Conservation (phyloP, 2,113 vertebrate species). For the Oreotragus oreotragus region DNA sequence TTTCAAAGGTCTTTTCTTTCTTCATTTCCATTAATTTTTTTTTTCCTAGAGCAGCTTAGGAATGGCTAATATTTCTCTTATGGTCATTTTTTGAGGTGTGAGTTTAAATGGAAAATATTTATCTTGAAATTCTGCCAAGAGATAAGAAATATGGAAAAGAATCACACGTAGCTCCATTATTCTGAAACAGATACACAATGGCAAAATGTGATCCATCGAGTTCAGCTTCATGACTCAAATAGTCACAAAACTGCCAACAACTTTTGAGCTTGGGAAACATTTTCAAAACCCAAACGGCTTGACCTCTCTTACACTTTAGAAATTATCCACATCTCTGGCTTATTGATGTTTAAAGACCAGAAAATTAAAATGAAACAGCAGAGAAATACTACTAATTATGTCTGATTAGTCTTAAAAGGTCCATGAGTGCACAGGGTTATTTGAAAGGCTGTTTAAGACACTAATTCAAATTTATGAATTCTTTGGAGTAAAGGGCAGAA, state of each 20-base stretch:
- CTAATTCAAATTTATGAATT: neutral
- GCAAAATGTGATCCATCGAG: neutral
- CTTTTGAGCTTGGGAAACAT: neutral
- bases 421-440: neutral
- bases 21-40: neutral
- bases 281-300: neutral
- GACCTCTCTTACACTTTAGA: neutral
- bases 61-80: neutral
- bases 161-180: neutral
- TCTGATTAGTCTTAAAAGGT: slow-evolving; percentile 26
- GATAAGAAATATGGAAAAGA: slow-evolving; percentile 21
- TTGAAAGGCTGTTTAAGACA: slow-evolving; percentile 21
- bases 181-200: neutral
- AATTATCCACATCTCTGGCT: slow-evolving; percentile 12
- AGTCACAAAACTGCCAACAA: neutral
- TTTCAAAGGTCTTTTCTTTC: neutral
- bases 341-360: slow-evolving; percentile 28
- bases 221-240: neutral
- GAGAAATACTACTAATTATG: slow-evolving; percentile 28
- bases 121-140: slow-evolving; percentile 54
- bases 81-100: slow-evolving; percentile 19
- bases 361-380: slow-evolving; percentile 28
- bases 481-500: neutral
- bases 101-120: slow-evolving; percentile 50
- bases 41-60: neutral